Conservation (phyloP, 2,888 invertebrate species). For the Melipona beecheii region DNA sequence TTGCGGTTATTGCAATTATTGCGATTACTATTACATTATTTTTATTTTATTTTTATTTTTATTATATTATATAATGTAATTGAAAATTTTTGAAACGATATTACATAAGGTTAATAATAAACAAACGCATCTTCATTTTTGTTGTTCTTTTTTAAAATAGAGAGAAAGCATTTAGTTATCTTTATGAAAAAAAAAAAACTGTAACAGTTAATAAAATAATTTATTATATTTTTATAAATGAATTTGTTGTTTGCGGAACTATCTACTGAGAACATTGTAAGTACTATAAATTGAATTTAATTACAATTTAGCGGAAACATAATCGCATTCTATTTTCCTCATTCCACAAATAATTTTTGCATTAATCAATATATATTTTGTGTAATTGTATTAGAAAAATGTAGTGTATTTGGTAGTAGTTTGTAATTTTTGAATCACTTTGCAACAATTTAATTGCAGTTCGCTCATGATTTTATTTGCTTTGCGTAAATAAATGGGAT, state of each 20-base stretch:
- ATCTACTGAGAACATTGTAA: slow-evolving; percentile 45
- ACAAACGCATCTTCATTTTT: slow-evolving; percentile 83
- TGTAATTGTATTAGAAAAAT: not conserved
- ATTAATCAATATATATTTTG: not conserved
- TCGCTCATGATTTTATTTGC: not conserved
- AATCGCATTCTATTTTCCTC: slow-evolving; percentile 29
- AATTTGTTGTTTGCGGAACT: slow-evolving; percentile 38
- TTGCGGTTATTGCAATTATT: slow-evolving; percentile 47
- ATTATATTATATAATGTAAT: slow-evolving; percentile 83
- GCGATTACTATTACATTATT: slow-evolving; percentile 63
- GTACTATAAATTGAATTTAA: slow-evolving; percentile 49
- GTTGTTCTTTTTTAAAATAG: slow-evolving; percentile 54
- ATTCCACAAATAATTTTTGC: slow-evolving; percentile 7
- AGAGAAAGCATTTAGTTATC: slow-evolving; percentile 13
- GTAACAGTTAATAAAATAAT: slow-evolving; percentile 29
- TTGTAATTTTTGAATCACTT: not conserved
- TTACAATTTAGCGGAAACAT: slow-evolving; percentile 39
- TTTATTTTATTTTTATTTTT: slow-evolving; percentile 72
- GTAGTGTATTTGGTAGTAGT: not conserved
- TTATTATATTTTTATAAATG: slow-evolving; percentile 36
- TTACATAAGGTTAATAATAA: slow-evolving; percentile 84
- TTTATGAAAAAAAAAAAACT: slow-evolving; percentile 1
- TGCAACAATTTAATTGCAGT: not conserved
- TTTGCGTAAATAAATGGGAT: not conserved
- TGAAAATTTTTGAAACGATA: slow-evolving; percentile 83